Evolutionary conservation across 2,113 vertebrate species (phyloP).

Genomic region (Uria lomvia): DNA sequence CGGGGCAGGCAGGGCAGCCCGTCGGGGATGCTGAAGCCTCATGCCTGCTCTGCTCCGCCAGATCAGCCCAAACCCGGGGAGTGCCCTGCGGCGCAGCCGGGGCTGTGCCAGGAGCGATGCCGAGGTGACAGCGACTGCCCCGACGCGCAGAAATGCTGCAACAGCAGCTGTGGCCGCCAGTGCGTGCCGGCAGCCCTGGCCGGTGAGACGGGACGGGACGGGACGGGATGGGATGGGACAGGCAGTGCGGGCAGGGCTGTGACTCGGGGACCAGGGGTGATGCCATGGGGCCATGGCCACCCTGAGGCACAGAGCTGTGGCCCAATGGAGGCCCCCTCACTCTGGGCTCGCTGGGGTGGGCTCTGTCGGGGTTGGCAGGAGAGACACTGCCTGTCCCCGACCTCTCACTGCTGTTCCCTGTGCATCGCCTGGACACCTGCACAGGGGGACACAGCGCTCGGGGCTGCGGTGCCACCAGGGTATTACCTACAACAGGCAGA

Average conservation of each 20-base stretch:
- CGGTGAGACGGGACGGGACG: background rate
- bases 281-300: background rate
- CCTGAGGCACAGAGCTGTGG: background rate
- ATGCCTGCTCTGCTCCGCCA: background rate
- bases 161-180: background rate
- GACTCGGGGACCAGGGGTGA: background rate
- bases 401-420: background rate
- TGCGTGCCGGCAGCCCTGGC: background rate
- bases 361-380: background rate
- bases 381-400: background rate
- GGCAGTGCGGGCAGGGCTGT: background rate
- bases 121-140: background rate
- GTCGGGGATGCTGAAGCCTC: background rate
- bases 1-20: rapidly evolving
- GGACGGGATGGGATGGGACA: background rate
- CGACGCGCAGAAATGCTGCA: background rate
- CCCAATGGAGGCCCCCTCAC: rapidly evolving
- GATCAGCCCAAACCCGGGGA: background rate
- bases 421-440: background rate
- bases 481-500: background rate
- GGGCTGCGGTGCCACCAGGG: background rate
- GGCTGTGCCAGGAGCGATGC: background rate
- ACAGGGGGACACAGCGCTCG: background rate
- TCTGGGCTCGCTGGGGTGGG: rapidly evolving
- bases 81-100: background rate